phyloP scores from a whole-genome alignment of 2,113 vertebrate species.

The Gnathonemus echidnorhynchus region DNA sequence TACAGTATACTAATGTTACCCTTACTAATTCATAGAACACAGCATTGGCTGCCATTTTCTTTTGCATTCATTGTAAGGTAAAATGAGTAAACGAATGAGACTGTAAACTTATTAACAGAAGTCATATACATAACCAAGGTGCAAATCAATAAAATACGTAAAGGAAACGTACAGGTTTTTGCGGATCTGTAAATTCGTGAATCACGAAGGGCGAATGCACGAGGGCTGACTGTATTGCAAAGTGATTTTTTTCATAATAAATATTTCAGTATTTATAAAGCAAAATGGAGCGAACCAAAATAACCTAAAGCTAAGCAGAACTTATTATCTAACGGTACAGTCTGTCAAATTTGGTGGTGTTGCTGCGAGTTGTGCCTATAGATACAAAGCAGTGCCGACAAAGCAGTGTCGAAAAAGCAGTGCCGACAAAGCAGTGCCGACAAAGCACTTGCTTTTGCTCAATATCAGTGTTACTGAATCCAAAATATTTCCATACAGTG shows the following conservation, averaged over 20 bases:
- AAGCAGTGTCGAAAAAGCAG: too few species aligned
- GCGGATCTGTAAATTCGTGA: too few species aligned
- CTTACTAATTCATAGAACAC: too few species aligned
- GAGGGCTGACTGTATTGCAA: background rate
- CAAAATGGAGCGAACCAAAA: background rate
- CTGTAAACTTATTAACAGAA: too few species aligned
- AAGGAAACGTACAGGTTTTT: too few species aligned
- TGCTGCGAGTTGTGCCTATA: background rate
- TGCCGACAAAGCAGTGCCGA: background rate
- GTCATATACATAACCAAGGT: too few species aligned
- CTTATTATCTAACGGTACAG: background rate
- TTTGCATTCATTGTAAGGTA: too few species aligned
- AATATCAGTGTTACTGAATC: background rate
- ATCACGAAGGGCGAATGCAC: too few species aligned
- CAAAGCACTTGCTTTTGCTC: background rate
- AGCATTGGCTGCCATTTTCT: too few species aligned
- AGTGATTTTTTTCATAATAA: background rate
- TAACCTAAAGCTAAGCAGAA: background rate
- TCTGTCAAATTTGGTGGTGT: background rate
- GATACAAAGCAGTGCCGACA: background rate
- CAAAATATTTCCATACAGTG: background rate
- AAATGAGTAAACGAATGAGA: too few species aligned
- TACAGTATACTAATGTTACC: too few species aligned
- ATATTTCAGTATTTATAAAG: background rate
- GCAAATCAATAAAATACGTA: too few species aligned